Base-by-base conservation (phyloP, 2,888 invertebrate genomes). In the Drosophila conformis region DNA sequence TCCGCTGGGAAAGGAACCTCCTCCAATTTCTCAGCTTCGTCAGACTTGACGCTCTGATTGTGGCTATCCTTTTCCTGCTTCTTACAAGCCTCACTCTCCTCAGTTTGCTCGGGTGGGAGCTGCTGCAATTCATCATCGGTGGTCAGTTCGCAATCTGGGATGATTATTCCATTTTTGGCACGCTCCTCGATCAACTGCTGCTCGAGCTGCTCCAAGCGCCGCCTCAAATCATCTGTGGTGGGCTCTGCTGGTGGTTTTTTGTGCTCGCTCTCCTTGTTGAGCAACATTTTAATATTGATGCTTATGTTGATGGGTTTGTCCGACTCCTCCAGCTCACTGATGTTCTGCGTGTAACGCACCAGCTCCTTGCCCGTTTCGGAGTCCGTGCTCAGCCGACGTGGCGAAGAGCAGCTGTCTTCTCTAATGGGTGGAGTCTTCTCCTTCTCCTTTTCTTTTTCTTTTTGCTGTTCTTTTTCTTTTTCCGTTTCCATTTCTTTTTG, bases 301-400 rank as follows among this genome's bases (percentile, higher is more conserved):
- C 92, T 91, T 0, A 91, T 92, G 59, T 92, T 91, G 13, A 91
- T 90, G 15, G 92, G 92, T 42, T 89, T 91, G 48, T 88, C 91
- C 2, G 77, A 53, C 10, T 92, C 90, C 31, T 87, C 90, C 13
- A 89, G 63, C 33, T 91, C 92, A 7, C 83, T 83, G 56, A 86
- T 73, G 51, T 83, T 83, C 25, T 91, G 91, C 0, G 87, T 84
- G 56, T 92, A 91, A 7, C 92, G 80, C 8, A 92, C 91, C 21
- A 91, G 80, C 51, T 91, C 92, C 62, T 90, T 91, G 35, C 92
- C 91, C 2, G 91, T 85, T 42, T 82, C 82, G 36, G 69, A 73
- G 10, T 91, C 90, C 5, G 76, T 73, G 35, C 79, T 87, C 0
- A 82, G 64, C 0, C 73, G 61, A 0, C 73, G 56, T 2, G 85